Evolutionary conservation across 2,888 invertebrate species (phyloP), one percentile per base, ranked within the genome.

Genomic region (Troides oblongomaculatus): DNA sequence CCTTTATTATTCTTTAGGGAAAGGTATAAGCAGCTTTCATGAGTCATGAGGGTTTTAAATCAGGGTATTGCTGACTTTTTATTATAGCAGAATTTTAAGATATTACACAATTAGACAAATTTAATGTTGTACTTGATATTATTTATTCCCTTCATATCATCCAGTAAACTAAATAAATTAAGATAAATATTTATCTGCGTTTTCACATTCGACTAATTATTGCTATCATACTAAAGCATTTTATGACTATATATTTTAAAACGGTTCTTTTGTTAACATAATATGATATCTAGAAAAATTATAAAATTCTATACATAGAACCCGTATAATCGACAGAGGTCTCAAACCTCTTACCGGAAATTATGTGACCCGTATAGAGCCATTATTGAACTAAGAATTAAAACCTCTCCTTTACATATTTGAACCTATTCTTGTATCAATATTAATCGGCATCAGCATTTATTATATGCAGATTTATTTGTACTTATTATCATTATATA

Each of bases 41-140:
- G 71, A 67, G 72, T 74, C 74, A 72, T 75, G 69, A 72, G 73
- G 76, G 71, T 68, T 78, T 78, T 68, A 74, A 77, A 80, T 81
- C 79, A 79, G 71, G 76, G 72, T 75, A 72, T 74, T 78, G 69
- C 76, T 75, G 73, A 80, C 77, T 77, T 77, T 78, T 74, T 78
- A 75, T 75, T 74, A 71, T 77, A 77, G 79, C 79, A 82, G 79
- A 79, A 78, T 81, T 21, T 80, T 73, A 71, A 71, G 72, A 73
- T 76, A 77, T 77, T 78, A 79, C 76, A 71, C 75, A 77, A 76
- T 81, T 84, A 82, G 84, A 81, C 78, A 79, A 14, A 77, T 58
- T 78, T 79, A 75, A 81, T 81, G 81, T 79, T 73, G 76, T 53
- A 57, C 50, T 50, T 17, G 14, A 50, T 14, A 17, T 50, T 17